Percentiles rank a stretch among this genome's conserved stretches.
Evolutionary conservation across 2,797 vertebrate species (phyloP).

Genomic region (Erethizon dorsatum): DNA sequence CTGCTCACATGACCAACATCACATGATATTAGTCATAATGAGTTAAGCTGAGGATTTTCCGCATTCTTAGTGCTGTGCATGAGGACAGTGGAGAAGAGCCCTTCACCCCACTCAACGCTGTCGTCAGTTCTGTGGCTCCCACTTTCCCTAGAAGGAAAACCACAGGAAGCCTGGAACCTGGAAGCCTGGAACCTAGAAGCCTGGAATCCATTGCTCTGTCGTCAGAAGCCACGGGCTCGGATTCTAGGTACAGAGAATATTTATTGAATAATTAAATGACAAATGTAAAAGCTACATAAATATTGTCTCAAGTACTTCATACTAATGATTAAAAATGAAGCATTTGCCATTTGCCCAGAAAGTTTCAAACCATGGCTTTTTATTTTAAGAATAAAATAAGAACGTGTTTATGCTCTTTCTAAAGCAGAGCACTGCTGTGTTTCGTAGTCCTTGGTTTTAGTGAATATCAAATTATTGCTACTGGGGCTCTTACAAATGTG

Average conservation of each 20-base stretch:
- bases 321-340: not conserved
- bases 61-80: fast-evolving
- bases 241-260: not conserved
- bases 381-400: not conserved
- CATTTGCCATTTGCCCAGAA: not conserved
- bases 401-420: not conserved
- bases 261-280: not conserved
- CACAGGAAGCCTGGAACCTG: not conserved
- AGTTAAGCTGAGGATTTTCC: not conserved
- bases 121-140: fast-evolving
- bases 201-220: fast-evolving
- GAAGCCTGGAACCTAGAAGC: fast-evolving
- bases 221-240: not conserved
- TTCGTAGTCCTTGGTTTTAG: not conserved
- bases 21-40: not conserved
- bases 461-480: not conserved
- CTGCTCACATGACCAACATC: not conserved
- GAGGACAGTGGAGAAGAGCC: fast-evolving
- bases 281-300: not conserved
- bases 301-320: not conserved
- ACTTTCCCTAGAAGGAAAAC: fast-evolving
- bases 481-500: not conserved
- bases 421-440: no score
- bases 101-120: fast-evolving
- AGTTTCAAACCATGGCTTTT: not conserved